Base-by-base conservation (phyloP, 2,888 invertebrate species). In the Pseudococcus jackbeardsleyi region DNA sequence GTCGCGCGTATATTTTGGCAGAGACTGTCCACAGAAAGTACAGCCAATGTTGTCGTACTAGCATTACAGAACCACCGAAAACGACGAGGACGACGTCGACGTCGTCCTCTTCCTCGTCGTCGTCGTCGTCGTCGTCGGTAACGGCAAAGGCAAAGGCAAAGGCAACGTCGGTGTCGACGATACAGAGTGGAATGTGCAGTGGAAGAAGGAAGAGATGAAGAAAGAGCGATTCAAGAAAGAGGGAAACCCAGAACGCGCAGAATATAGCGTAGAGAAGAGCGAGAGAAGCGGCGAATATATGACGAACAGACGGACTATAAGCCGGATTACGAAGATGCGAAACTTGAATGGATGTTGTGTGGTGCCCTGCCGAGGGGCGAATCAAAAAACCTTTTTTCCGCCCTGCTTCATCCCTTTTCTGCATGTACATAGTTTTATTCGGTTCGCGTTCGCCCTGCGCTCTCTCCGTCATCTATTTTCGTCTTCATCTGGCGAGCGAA, bases 241-340 rank as follows among this genome's bases (percentile, higher is more conserved):
- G 72, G 64, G 64, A 86, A 54, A 85, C 15, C 33, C 42, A n/a
- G 19, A 59, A 50, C 19, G 26, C 33, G 39, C 33, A 11, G 79
- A 79, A 79, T 26, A 72, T 46, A 79, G 79, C 59, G 9, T 5
- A 59, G 59, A 19, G 59, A 19, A 33, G 77, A 72, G 11, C 64
- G 86, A 86, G 86, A 72, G 48, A 86, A 86, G 42, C 42, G 86
- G 33, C 33, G 86, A 86, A 77, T 86, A 50, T 77, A 87, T 87
- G 79, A 79, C 87, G 87, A 87, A 87, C 87, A 87, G 87, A 87
- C 87, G 87, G 87, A 87, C 87, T 87, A 77, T 87, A 87, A 87
- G 87, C 87, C 87, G 87, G 87, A 87, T 87, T 87, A 87, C 79
- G 87, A 87, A 87, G 87, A 87, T 87, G 87, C 87, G 87, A 87